A percentile compares a stretch with the other conserved stretches of the same genome.
Evolutionary conservation across 2,888 invertebrate genomes (phyloP).

Genomic region (Morpho helenor): DNA sequence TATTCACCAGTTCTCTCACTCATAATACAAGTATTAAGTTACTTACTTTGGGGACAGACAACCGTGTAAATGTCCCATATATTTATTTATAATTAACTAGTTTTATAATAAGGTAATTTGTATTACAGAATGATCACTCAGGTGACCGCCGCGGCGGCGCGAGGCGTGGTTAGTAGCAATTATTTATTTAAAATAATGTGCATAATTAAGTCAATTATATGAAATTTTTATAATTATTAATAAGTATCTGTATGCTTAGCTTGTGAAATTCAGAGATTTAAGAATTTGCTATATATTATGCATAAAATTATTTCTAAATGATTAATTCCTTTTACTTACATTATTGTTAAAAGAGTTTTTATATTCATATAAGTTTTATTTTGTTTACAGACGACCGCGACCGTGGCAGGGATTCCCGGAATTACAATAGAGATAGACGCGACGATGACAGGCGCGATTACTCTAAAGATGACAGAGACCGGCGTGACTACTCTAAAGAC

Average conservation of each 20-base stretch:
- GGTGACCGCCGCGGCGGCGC: constrained; percentile 61
- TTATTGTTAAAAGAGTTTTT: no score
- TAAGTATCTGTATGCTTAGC: neutral
- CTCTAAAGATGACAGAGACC: constrained; percentile 34
- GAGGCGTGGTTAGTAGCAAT: constrained; percentile 56
- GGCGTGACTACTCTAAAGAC: constrained; percentile 34
- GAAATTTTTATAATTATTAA: neutral
- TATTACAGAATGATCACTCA: constrained; percentile 64
- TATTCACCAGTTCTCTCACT: no score
- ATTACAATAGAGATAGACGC: constrained; percentile 52
- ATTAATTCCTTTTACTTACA: no score
- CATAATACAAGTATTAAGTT: no score
- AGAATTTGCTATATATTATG: neutral
- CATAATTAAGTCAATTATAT: neutral
- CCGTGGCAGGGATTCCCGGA: constrained; percentile 60
- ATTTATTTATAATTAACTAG: no score
- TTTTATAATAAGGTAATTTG: neutral
- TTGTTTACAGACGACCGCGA: constrained; percentile 45
- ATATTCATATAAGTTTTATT: neutral
- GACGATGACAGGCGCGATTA: constrained; percentile 38
- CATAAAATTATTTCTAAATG: neutral
- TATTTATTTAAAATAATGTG: neutral
- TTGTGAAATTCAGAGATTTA: neutral
- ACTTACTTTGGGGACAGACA: no score
- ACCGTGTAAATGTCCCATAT: no score